Conservation (phyloP, 2,113 vertebrate species). For the Asarcornis scutulata region DNA sequence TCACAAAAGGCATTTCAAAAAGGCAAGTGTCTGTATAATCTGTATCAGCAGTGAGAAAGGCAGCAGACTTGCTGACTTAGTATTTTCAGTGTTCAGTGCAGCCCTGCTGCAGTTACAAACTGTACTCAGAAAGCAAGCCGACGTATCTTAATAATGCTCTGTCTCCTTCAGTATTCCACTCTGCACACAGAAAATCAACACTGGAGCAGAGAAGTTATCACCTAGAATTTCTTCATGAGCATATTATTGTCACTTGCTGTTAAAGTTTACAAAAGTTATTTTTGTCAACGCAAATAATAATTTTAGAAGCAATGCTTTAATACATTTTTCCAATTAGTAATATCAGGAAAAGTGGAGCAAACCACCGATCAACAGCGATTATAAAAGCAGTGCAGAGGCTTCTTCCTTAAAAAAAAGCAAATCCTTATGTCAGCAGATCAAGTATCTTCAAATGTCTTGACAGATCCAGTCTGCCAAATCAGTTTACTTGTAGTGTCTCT, state of each 20-base stretch:
- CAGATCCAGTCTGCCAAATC: conserved; percentile 92
- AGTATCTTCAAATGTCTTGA: conserved; percentile 71
- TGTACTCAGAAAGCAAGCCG: conserved; percentile 57
- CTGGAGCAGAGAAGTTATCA: not conserved
- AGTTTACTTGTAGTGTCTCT: conserved; percentile 76
- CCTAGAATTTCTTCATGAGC: conserved; percentile 53
- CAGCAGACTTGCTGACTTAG: conserved; percentile 70
- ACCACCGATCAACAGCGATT: conserved; percentile 91
- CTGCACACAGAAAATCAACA: conserved; percentile 14
- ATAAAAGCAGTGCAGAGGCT: conserved; percentile 74
- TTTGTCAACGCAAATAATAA: conserved; percentile 60
- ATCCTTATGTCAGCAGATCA: conserved; percentile 68
- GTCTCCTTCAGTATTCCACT: conserved; percentile 38
- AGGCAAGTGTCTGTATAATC: conserved; percentile 75
- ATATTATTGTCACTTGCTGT: conserved; percentile 39
- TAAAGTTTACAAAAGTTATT: conserved; percentile 41
- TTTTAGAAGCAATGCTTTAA: conserved; percentile 74
- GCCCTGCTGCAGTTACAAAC: conserved; percentile 81
- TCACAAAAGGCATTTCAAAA: conserved; percentile 89
- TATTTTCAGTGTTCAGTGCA: conserved; percentile 77
- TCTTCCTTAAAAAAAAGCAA: conserved; percentile 68
- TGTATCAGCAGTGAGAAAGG: conserved; percentile 71
- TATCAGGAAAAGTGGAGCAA: conserved; percentile 75
- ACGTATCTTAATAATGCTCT: not conserved
- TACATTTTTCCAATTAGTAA: conserved; percentile 61